Evolutionary conservation across 2,797 vertebrate species (phyloP).

Genomic region (Ceryle rudis): DNA sequence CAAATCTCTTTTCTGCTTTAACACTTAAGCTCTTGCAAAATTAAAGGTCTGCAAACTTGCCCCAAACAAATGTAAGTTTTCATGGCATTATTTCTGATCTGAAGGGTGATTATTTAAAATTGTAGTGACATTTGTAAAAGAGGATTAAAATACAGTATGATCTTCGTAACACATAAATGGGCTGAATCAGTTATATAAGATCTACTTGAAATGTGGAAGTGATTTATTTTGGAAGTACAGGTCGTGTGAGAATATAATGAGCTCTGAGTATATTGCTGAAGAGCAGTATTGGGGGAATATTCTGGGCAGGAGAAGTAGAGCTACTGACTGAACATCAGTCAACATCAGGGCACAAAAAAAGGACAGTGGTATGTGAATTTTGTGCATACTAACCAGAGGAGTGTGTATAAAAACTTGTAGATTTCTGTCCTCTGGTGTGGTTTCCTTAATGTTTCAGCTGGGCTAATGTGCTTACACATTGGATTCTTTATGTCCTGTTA

Average conservation of each 20-base stretch:
- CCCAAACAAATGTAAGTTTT: not conserved
- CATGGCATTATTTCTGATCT: not conserved
- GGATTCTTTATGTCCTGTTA: not conserved
- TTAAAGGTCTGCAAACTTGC: not conserved
- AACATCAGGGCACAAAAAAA: not conserved
- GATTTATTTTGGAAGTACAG: constrained; percentile 25
- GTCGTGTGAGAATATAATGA: constrained; percentile 1
- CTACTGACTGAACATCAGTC: not conserved
- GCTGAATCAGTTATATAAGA: not conserved
- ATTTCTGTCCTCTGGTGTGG: not conserved
- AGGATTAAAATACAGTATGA: constrained; percentile 15
- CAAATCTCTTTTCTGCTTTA: constrained; percentile 1
- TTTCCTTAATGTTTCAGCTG: not conserved
- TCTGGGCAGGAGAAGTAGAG: not conserved
- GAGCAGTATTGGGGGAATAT: not conserved
- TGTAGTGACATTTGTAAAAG: constrained; percentile 7
- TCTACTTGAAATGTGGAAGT: constrained; percentile 34
- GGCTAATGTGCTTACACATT: not conserved
- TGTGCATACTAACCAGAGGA: not conserved
- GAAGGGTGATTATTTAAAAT: not conserved
- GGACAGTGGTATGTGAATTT: not conserved
- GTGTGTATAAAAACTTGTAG: not conserved
- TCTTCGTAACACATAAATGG: not conserved
- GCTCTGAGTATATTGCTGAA: not conserved
- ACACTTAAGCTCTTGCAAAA: not conserved